These are phyloP conservation scores for Sesamia inferens DNA, from an alignment of 2,888 invertebrate genomes.

Conservation along the genomic window DNA sequence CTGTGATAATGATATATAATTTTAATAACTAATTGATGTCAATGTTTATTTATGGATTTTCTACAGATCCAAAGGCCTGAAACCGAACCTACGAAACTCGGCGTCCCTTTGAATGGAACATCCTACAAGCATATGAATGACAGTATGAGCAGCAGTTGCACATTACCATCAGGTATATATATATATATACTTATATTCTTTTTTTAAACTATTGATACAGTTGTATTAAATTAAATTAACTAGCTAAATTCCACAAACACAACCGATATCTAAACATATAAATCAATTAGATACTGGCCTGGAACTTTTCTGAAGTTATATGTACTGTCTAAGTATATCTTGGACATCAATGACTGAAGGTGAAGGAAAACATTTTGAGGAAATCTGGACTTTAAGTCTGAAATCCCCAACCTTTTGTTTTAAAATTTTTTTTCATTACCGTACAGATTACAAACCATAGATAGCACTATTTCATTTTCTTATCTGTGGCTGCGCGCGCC, in stretches of 20 bases:
- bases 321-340: too few species aligned
- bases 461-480: too few species aligned
- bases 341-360: too few species aligned
- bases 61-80: conserved; percentile 86
- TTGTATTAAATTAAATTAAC: background rate
- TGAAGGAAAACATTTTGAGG: too few species aligned
- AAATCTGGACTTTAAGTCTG: too few species aligned
- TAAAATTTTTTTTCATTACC: too few species aligned
- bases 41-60: conserved; percentile 20
- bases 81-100: conserved; percentile 86
- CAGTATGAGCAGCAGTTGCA: conserved; percentile 95
- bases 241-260: background rate
- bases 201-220: background rate
- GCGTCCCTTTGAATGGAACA: conserved; percentile 84
- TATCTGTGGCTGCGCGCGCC: too few species aligned
- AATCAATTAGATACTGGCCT: too few species aligned
- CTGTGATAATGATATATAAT: conserved; percentile 30
- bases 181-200: too few species aligned
- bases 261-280: background rate
- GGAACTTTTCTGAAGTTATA: too few species aligned
- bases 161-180: conserved; percentile 91
- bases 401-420: too few species aligned
- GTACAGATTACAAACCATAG: too few species aligned
- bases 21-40: conserved; percentile 21
- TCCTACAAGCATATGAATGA: conserved; percentile 89